Evolutionary conservation across 2,888 invertebrate genomes (phyloP).

Genomic region (Drosophila bunnanda): DNA sequence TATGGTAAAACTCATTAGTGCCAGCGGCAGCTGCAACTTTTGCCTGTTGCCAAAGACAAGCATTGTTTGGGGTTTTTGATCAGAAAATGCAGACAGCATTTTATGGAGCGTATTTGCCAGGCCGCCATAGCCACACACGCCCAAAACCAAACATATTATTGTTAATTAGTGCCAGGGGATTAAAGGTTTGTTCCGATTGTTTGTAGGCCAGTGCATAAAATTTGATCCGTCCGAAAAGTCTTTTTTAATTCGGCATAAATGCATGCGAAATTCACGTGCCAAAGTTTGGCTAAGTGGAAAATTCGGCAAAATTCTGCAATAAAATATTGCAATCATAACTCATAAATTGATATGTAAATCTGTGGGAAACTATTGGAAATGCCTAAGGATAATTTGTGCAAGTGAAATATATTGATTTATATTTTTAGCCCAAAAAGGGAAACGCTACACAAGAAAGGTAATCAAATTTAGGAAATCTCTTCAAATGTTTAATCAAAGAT

Average conservation of each 20-base stretch:
- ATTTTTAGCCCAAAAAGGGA: too few species aligned
- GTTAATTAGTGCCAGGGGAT: slow-evolving; percentile 53
- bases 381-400: background rate
- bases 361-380: background rate
- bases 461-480: background rate
- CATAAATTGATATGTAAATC: slow-evolving; percentile 7
- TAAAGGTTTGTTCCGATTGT: slow-evolving; percentile 20
- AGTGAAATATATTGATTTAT: background rate
- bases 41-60: slow-evolving; percentile 12
- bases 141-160: slow-evolving; percentile 45
- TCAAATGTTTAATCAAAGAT: background rate
- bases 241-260: slow-evolving; percentile 16
- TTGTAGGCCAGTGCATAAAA: slow-evolving; percentile 19
- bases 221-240: slow-evolving; percentile 3
- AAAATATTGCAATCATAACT: slow-evolving; percentile 8
- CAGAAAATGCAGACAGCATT: slow-evolving; percentile 3
- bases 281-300: slow-evolving; percentile 14
- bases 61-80: slow-evolving; percentile 14
- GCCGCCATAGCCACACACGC: slow-evolving; percentile 1
- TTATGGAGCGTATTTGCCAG: background rate
- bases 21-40: slow-evolving; percentile 58
- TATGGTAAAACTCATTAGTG: slow-evolving; percentile 80
- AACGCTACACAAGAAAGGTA: too few species aligned
- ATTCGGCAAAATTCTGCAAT: background rate
- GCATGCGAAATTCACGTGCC: slow-evolving; percentile 46